Evolutionary conservation across 2,888 invertebrate species (phyloP).

Genomic region (Aspidiotus rigidus): DNA sequence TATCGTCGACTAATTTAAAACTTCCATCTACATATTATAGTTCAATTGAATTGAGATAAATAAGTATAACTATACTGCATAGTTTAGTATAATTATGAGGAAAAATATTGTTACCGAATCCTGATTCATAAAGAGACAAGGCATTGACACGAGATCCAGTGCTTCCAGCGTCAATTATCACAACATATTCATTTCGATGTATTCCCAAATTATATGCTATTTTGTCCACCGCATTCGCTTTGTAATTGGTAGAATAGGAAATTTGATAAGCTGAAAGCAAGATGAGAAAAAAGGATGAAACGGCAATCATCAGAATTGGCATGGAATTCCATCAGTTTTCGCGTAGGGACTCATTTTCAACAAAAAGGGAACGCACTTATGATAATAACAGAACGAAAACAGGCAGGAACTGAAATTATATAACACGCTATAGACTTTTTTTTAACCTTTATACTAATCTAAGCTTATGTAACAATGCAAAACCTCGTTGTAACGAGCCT

Average conservation of each 20-base stretch:
- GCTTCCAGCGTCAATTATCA: slow-evolving; percentile 88
- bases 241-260: slow-evolving; percentile 10
- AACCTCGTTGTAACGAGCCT: too few relatives aligned
- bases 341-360: too few relatives aligned
- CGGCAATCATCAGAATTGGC: not conserved
- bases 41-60: not conserved
- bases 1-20: slow-evolving; percentile 69
- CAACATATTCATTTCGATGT: slow-evolving; percentile 56
- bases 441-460: too few relatives aligned
- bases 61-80: not conserved
- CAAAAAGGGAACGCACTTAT: too few relatives aligned
- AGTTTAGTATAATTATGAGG: not conserved
- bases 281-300: not conserved
- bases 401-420: too few relatives aligned
- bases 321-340: too few relatives aligned
- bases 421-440: too few relatives aligned
- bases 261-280: slow-evolving; percentile 15
- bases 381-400: too few relatives aligned
- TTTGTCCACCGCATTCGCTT: slow-evolving; percentile 17
- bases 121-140: slow-evolving; percentile 71
- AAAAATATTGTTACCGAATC: slow-evolving; percentile 49
- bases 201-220: slow-evolving; percentile 19
- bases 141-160: slow-evolving; percentile 80
- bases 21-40: slow-evolving; percentile 40
- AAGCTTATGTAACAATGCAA: too few relatives aligned